Percentiles rank a stretch among this genome's conserved stretches.
These are phyloP conservation scores for Diabrotica virgifera DNA, from an alignment of 1,140 invertebrate genomes.

Conservation along the genomic window DNA sequence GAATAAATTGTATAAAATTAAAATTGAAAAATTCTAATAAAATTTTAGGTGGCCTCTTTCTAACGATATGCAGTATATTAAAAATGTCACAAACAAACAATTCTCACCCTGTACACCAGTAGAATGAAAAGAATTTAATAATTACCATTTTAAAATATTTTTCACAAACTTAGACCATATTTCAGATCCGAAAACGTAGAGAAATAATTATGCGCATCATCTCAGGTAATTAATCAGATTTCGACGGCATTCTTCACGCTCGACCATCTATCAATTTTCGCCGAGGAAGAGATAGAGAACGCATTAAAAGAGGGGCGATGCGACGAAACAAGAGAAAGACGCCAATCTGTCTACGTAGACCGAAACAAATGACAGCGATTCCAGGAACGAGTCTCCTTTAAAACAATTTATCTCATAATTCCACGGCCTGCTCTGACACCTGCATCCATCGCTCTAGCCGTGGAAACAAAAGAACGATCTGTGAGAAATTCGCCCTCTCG, in stretches of 20 bases:
- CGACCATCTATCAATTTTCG: background rate
- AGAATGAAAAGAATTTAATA: too few species aligned
- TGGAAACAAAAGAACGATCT: background rate
- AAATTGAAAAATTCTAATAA: too few species aligned
- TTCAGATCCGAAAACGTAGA: too few species aligned
- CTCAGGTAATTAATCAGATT: background rate
- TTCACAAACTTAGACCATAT: too few species aligned
- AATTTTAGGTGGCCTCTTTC: too few species aligned
- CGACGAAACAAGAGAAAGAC: conserved; percentile 2
- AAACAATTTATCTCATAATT: conserved; percentile 3
- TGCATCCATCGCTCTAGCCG: background rate
- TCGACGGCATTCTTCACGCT: background rate
- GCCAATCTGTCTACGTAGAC: background rate
- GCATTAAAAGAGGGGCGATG: background rate
- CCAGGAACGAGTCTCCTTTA: background rate
- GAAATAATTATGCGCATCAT: background rate
- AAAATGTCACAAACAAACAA: too few species aligned
- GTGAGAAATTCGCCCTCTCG: background rate
- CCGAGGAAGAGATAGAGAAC: background rate
- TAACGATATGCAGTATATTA: too few species aligned
- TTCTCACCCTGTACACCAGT: too few species aligned
- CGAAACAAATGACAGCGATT: background rate
- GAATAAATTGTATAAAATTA: too few species aligned
- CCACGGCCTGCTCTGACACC: background rate
- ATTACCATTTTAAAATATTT: too few species aligned